phyloP scores from a whole-genome alignment of 2,113 vertebrate genomes.

The Balaenoptera acutorostrata region DNA sequence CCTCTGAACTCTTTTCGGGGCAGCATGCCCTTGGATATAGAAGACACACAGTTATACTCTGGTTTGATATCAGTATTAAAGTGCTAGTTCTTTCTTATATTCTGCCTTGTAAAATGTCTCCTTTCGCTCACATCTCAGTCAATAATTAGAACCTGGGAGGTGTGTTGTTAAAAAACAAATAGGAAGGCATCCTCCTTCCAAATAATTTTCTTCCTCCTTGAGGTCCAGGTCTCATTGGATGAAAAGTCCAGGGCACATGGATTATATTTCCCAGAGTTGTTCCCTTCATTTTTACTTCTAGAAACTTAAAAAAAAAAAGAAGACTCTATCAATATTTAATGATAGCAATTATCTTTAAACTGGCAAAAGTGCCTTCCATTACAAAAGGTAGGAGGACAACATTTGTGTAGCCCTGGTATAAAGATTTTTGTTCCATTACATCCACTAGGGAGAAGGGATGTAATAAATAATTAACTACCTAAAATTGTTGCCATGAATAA shows the following conservation, averaged over 20 bases:
- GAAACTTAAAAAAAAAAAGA: not conserved
- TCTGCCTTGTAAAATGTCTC: conserved; percentile 19
- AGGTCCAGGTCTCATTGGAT: not conserved
- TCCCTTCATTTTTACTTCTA: conserved; percentile 40
- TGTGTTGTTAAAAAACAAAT: not conserved
- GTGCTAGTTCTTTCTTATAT: not conserved
- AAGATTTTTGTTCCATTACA: conserved; percentile 56
- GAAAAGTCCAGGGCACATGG: conserved; percentile 8
- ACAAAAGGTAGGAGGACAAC: conserved; percentile 41
- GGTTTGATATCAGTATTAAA: not conserved
- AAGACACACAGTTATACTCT: not conserved
- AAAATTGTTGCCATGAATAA: conserved; percentile 58
- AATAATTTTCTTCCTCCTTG: conserved; percentile 34
- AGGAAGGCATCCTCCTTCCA: not conserved
- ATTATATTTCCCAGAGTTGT: conserved; percentile 45
- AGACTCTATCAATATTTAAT: conserved; percentile 69
- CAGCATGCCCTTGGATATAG: not conserved
- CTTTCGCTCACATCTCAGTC: not conserved
- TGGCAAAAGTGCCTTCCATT: conserved; percentile 55
- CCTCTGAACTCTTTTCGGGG: not conserved
- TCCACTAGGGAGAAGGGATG: not conserved
- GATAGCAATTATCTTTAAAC: conserved; percentile 69
- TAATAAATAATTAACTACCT: conserved; percentile 67
- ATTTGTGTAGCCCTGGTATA: conserved; percentile 50
- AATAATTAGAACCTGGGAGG: not conserved